These are phyloP conservation scores for Bubalus kerabau DNA, from an alignment of 2,113 vertebrate species.

Conservation along the genomic window DNA sequence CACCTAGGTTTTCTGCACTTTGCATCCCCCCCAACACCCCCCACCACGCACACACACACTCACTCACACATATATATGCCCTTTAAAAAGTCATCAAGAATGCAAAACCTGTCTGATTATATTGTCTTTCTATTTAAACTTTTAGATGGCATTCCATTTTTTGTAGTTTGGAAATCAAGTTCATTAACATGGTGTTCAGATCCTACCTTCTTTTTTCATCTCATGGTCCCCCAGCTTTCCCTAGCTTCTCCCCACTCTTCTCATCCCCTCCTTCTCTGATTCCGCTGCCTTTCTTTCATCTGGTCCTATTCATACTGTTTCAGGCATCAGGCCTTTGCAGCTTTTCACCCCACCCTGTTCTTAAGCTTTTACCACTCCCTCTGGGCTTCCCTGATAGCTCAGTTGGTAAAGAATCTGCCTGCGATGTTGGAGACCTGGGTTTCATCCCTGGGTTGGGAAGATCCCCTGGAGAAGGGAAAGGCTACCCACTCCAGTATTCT, in stretches of 20 bases:
- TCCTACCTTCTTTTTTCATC: background rate
- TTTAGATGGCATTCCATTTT: background rate
- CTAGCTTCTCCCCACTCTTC: too few species aligned
- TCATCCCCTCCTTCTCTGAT: background rate
- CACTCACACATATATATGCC: background rate
- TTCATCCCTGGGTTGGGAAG: background rate
- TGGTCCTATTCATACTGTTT: background rate
- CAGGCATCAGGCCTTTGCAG: background rate
- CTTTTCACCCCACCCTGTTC: background rate
- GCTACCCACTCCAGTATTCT: background rate
- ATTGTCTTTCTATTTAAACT: background rate
- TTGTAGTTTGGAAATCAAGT: background rate
- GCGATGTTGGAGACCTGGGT: background rate
- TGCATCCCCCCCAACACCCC: background rate
- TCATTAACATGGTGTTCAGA: background rate
- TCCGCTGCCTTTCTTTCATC: background rate
- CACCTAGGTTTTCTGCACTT: background rate
- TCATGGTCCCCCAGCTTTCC: background rate
- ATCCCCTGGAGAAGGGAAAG: background rate
- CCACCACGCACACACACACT: rapidly evolving
- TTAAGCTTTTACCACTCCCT: background rate
- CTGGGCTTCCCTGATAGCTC: background rate
- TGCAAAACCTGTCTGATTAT: background rate
- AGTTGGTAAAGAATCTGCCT: background rate
- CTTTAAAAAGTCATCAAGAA: background rate